Evolutionary conservation across 2,797 vertebrate genomes (phyloP).

Genomic region (Echiichthys vipera): DNA sequence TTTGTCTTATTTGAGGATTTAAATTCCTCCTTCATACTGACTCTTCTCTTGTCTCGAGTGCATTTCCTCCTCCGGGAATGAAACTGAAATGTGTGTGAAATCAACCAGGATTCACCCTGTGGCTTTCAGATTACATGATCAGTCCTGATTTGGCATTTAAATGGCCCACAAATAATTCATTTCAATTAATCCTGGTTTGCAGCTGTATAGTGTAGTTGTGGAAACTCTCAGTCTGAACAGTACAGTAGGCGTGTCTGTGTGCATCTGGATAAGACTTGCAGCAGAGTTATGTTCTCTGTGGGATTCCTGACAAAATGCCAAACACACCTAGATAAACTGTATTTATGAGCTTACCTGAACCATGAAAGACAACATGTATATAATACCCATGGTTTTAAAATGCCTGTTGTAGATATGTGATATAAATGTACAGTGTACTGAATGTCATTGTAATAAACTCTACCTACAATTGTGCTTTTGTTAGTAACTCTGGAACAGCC

Average conservation of each 20-base stretch:
- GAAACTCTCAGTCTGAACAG: constrained; percentile 12
- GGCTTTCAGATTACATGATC: not conserved
- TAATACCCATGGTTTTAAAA: not conserved
- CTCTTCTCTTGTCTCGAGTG: constrained; percentile 15
- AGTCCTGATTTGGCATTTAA: constrained; percentile 4
- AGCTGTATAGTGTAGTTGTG: not conserved
- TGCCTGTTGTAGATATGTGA: not conserved
- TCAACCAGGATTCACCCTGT: constrained; percentile 15
- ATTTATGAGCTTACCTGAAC: not conserved
- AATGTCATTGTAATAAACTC: not conserved
- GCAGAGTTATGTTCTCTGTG: constrained; percentile 23
- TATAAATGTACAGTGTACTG: not conserved
- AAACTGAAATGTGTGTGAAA: constrained; percentile 24
- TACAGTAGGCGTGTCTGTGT: constrained; percentile 18
- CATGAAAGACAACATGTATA: not conserved
- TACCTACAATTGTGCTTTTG: not conserved
- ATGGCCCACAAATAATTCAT: not conserved
- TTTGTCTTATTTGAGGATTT: constrained; percentile 63
- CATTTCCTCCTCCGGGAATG: constrained; percentile 31
- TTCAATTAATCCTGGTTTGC: constrained; percentile 15
- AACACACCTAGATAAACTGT: constrained; percentile 6
- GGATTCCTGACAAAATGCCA: constrained; percentile 30
- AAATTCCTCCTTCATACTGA: constrained; percentile 46
- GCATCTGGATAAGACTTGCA: constrained; percentile 5
- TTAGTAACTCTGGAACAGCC: not conserved